Evolutionary conservation across 2,113 vertebrate genomes (phyloP), one percentile per base, ranked within the genome.

Genomic region (Pseudolaguvia tuberculata): DNA sequence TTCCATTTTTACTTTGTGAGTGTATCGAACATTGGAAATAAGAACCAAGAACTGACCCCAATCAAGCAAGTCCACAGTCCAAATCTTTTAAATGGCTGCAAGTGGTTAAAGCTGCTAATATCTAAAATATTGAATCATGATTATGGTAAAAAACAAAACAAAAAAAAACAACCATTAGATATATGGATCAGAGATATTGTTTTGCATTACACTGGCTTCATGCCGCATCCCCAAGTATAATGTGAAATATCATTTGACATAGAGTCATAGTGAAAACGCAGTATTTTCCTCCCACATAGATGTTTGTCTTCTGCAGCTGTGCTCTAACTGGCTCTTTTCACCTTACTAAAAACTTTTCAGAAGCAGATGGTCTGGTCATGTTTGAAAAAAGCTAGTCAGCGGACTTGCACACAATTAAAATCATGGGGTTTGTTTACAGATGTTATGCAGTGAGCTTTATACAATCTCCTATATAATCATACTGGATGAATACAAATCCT

Each of bases 301-400:
- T 29, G 65, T 50, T 70, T 61, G 62, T 52, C 21, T 61, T 81
- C 66, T 72, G 75, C 76, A 78, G 76, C 70, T 72, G 70, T 67
- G 53, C 52, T 17, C 39, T 72, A 23, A 73, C 58, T 77, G 67
- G 70, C 25, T 58, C 50, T 50, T 4, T 55, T 70, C 52, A 59
- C 45, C 77, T 75, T 47, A 45, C 57, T 55, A 71, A 27, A 76
- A 50, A 76, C 45, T 59, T 45, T 55, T n/a, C 50, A 61, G 48
- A 42, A 53, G 47, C 55, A 35, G 42, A 27, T 59, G 29, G 53
- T 31, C 42, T 20, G 51, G 52, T 62, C 35, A 29, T 20, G 45
- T 35, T 21, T 52, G 65, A 45, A 59, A 3, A 50, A 47, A 50
- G 55, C 35, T 61, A 45, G 27, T 63, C 58, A 68, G 66, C 2